phyloP scores from a whole-genome alignment of 35 echinoderm and acorn worm genomes.

The Stichopus chloronotus region DNA sequence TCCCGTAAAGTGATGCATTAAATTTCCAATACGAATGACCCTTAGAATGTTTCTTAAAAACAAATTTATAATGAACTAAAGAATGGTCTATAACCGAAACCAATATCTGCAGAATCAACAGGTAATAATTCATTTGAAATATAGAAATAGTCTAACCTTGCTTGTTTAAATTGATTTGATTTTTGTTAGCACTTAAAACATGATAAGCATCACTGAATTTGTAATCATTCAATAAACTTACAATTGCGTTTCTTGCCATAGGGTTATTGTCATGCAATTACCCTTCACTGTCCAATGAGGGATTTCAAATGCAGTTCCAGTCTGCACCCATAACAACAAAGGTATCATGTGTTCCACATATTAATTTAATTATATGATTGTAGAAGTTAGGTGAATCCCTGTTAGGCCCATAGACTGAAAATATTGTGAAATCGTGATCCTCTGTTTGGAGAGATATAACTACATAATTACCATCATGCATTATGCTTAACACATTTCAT shows the following conservation, averaged over 20 bases:
- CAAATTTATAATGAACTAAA: neutral
- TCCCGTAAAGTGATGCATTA: neutral
- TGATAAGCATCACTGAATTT: slow-evolving; percentile 16
- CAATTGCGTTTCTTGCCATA: slow-evolving; percentile 1
- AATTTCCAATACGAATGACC: neutral
- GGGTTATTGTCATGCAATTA: slow-evolving; percentile 26
- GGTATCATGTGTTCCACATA: neutral
- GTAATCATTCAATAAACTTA: slow-evolving; percentile 10
- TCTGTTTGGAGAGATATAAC: neutral
- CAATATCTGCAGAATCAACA: neutral
- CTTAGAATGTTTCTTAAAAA: neutral
- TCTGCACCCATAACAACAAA: neutral
- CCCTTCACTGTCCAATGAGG: neutral
- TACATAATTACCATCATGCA: slow-evolving; percentile 2
- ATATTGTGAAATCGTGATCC: neutral
- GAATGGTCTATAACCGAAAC: neutral
- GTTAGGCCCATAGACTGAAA: neutral
- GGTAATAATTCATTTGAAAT: slow-evolving; percentile 13
- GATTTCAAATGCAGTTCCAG: neutral
- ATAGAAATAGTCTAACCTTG: neutral
- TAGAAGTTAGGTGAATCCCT: slow-evolving; percentile 9
- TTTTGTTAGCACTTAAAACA: neutral
- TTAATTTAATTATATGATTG: neutral
- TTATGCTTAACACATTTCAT: neutral
- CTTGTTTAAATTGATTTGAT: neutral